Conservation (phyloP, 2,797 vertebrate species). For the Esox lucius region DNA sequence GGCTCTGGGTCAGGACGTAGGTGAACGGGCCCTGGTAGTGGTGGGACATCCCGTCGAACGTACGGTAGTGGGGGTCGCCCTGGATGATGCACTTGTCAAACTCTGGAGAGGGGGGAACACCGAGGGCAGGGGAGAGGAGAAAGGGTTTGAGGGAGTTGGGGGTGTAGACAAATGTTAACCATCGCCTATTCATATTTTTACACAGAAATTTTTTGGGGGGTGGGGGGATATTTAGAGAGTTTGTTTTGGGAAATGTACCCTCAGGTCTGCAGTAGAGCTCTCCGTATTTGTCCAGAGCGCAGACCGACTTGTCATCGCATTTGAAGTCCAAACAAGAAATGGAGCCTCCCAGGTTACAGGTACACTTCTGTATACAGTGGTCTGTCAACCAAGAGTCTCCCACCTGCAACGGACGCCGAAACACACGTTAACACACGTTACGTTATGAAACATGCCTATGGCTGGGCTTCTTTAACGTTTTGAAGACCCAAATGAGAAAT, state of each 20-base stretch:
- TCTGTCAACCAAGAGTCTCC: slow-evolving; percentile 77
- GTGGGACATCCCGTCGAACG: slow-evolving; percentile 78
- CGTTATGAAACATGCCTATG: too few species aligned
- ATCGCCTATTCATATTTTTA: neutral
- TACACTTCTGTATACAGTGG: slow-evolving; percentile 68
- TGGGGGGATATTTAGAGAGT: neutral
- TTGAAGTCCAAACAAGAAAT: slow-evolving; percentile 60
- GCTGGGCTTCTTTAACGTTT: too few species aligned
- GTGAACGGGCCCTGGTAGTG: slow-evolving; percentile 79
- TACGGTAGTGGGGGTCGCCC: slow-evolving; percentile 82
- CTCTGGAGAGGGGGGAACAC: slow-evolving; percentile 47
- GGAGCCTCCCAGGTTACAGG: slow-evolving; percentile 59
- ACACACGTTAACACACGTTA: neutral
- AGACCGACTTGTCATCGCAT: slow-evolving; percentile 68
- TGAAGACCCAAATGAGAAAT: too few species aligned
- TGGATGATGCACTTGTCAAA: slow-evolving; percentile 73
- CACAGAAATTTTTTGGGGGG: neutral
- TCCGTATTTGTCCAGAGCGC: slow-evolving; percentile 61
- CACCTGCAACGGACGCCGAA: slow-evolving; percentile 57
- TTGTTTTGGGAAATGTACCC: slow-evolving; percentile 70
- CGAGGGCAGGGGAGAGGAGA: neutral
- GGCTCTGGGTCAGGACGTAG: slow-evolving; percentile 69
- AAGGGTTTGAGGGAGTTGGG: neutral
- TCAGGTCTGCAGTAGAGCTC: slow-evolving; percentile 72
- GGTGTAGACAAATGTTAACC: neutral